Percentiles rank a stretch among this genome's conserved stretches.
Evolutionary conservation across 2,797 vertebrate genomes (phyloP).

Genomic region (Acanthurus leucopareius): DNA sequence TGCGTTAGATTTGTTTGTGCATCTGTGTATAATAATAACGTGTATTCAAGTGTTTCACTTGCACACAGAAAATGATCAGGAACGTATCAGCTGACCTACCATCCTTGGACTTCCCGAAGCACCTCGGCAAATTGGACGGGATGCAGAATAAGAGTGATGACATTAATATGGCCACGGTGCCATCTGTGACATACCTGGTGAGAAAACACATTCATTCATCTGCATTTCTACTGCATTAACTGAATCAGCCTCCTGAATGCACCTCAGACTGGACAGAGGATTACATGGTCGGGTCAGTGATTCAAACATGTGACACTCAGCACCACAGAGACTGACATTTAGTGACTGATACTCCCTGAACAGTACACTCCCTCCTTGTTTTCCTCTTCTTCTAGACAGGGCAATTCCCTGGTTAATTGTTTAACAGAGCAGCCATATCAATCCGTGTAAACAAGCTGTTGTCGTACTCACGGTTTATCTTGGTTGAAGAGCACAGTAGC

Average conservation of each 20-base stretch:
- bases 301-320: background rate
- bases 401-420: background rate
- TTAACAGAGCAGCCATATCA: background rate
- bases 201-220: slow-evolving; percentile 16
- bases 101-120: slow-evolving; percentile 1
- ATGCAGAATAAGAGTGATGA: slow-evolving; percentile 87
- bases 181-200: slow-evolving; percentile 88
- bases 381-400: background rate
- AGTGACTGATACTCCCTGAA: background rate
- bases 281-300: too few species aligned
- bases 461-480: slow-evolving; percentile 78
- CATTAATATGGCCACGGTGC: slow-evolving; percentile 89
- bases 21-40: background rate
- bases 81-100: slow-evolving; percentile 35
- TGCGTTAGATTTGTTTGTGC: background rate
- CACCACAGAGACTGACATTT: background rate
- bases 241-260: too few species aligned
- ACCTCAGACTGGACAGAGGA: background rate
- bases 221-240: background rate
- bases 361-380: background rate
- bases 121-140: slow-evolving; percentile 79
- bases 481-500: slow-evolving; percentile 85
- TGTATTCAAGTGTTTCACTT: background rate
- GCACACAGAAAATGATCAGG: background rate
- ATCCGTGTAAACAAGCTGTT: background rate